Conservation (phyloP, 2,888 invertebrate genomes). For the Tetragonula carbonaria region DNA sequence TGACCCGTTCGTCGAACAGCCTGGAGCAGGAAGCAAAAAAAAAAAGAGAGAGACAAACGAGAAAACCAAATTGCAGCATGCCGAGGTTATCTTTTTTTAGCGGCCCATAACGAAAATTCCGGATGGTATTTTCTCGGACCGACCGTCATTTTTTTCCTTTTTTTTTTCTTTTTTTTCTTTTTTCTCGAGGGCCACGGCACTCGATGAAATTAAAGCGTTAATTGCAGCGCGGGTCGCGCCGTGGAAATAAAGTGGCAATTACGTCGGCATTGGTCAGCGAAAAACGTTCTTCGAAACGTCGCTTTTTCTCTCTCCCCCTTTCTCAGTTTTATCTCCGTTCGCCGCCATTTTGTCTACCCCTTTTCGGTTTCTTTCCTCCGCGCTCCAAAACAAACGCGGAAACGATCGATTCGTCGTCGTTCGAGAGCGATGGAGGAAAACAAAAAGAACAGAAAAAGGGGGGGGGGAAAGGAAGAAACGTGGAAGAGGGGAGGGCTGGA, state of each 20-base stretch:
- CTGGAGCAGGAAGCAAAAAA: neutral
- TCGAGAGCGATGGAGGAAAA: too few relatives aligned
- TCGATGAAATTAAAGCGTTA: slow-evolving; percentile 65
- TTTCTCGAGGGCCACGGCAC: slow-evolving; percentile 2
- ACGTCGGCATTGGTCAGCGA: slow-evolving; percentile 43
- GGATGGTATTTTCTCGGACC: slow-evolving; percentile 8
- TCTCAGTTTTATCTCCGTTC: neutral
- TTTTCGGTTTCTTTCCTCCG: neutral
- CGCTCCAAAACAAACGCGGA: too few relatives aligned
- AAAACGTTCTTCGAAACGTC: slow-evolving; percentile 21
- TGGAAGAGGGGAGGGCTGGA: too few relatives aligned
- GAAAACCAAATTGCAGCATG: neutral
- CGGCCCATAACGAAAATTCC: neutral
- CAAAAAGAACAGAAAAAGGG: too few relatives aligned
- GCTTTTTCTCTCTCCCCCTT: neutral
- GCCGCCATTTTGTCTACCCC: neutral
- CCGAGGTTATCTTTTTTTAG: neutral
- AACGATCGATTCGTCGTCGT: neutral
- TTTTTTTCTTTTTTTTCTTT: too few relatives aligned
- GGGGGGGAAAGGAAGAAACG: neutral
- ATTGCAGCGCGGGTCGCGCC: slow-evolving; percentile 53
- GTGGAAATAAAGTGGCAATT: slow-evolving; percentile 67
- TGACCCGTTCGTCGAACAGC: neutral
- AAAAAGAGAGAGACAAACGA: too few relatives aligned
- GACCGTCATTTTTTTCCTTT: neutral